Evolutionary conservation across 1,140 invertebrate genomes (phyloP).

Genomic region (Ephestia elutella): DNA sequence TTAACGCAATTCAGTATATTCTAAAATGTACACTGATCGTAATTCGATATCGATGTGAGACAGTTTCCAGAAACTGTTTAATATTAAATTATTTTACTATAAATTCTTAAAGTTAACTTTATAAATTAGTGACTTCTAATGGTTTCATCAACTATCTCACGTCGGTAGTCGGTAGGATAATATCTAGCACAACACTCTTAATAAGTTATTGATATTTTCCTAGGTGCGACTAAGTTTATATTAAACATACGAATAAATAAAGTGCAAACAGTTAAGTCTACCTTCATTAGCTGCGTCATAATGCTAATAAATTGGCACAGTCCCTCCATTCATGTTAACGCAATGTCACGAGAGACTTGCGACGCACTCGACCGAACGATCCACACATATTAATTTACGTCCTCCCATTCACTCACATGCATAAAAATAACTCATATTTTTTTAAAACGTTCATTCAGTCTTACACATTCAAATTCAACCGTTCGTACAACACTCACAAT

Average conservation of each 20-base stretch:
- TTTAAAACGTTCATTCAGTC: conserved; percentile 1
- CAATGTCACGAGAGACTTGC: conserved; percentile 8
- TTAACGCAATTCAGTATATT: conserved; percentile 72
- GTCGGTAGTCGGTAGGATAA: conserved; percentile 64
- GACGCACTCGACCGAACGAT: conserved; percentile 9
- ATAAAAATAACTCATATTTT: not conserved
- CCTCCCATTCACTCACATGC: conserved; percentile 4
- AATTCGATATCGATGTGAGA: conserved; percentile 66
- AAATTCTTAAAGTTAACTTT: conserved; percentile 69
- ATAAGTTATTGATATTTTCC: conserved; percentile 73
- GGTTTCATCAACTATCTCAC: conserved; percentile 58
- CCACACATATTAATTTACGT: not conserved
- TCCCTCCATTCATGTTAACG: conserved; percentile 50
- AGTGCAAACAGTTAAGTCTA: conserved; percentile 71
- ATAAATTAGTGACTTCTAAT: conserved; percentile 71
- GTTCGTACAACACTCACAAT: not conserved
- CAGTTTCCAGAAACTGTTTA: conserved; percentile 50
- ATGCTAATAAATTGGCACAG: conserved; percentile 69
- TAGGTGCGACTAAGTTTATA: conserved; percentile 72
- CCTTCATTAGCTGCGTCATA: conserved; percentile 57
- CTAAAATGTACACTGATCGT: conserved; percentile 71
- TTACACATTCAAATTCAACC: conserved; percentile 15
- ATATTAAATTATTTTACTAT: conserved; percentile 66
- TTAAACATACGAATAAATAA: conserved; percentile 73
- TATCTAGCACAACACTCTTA: conserved; percentile 73